These are phyloP conservation scores for Moxostoma hubbsi DNA, from an alignment of 2,797 vertebrate species.

Conservation along the genomic window DNA sequence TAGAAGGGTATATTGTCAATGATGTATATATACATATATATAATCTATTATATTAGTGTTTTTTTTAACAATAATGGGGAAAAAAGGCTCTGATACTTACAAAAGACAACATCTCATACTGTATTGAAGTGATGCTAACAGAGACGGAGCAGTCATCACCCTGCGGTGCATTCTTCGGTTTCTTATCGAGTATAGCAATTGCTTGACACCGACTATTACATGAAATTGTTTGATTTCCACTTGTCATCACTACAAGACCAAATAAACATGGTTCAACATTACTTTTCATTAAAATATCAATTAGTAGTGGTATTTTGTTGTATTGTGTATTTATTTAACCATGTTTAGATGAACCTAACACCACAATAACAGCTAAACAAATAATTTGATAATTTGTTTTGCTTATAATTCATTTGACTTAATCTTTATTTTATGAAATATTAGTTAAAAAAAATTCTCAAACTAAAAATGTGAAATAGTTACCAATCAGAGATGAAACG, in stretches of 20 bases:
- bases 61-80: too few species aligned
- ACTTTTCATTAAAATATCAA: neutral
- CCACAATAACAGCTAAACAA: too few species aligned
- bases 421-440: too few species aligned
- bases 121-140: constrained; percentile 59
- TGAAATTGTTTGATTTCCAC: constrained; percentile 23
- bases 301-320: too few species aligned
- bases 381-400: too few species aligned
- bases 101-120: constrained; percentile 73
- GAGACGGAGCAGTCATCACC: constrained; percentile 48
- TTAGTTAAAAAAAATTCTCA: too few species aligned
- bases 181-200: constrained; percentile 57
- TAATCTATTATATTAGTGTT: neutral
- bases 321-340: too few species aligned
- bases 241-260: constrained; percentile 39
- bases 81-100: constrained; percentile 62
- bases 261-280: neutral
- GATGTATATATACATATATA: neutral
- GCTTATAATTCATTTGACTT: too few species aligned
- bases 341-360: too few species aligned
- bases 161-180: constrained; percentile 68
- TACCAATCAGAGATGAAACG: constrained; percentile 1
- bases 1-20: neutral
- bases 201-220: constrained; percentile 69
- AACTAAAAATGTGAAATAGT: neutral